Base-by-base conservation (phyloP, 1,140 invertebrate genomes). In the Saccostrea cuccullata region DNA sequence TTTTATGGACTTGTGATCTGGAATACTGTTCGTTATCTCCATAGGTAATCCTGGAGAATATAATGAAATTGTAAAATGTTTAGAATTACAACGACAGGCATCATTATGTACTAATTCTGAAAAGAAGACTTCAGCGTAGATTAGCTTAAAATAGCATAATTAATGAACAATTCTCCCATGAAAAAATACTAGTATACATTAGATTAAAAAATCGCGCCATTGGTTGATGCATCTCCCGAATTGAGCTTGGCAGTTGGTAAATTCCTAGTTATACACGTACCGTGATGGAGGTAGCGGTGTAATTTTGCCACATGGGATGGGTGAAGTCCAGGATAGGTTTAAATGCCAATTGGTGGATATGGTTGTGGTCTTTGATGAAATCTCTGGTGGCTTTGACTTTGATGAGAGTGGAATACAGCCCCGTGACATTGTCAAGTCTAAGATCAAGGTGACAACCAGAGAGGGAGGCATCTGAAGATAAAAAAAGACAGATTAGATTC, bases 341-440 rank as follows among this genome's bases (percentile, higher is more conserved):
- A 82, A 90, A 90, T n/a, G 55, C 86, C 6, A 90, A 17, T 60
- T 83, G 73, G 64, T 89, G 86, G 13, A 85, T 26, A 60, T 89
- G 86, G 64, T 90, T 77, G 6, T 88, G 82, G 70, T 90, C 90
- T 40, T 87, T 64, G 6, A 90, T 60, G 13, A 90, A 89, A 77
- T 90, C 90, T 5, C 88, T 40, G 9, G 90, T 90, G 1, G 90
- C 90, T 13, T 89, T 86, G 1, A 90, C 60, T 15, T 87, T 87
- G 47, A 88, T 60, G 30, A 30, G 30, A 11, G 70, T 77, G 23
- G 70, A 77, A 77, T 77, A 77, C 70, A 77, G 15, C 9, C 70
- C 70, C 2, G 70, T 77, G 4, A 77, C 70, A 11, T 77, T 15
- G 84, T 87, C 15, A 58, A 84, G 20, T 58, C 86, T 26, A 55